These are phyloP conservation scores for Pantherophis guttatus DNA, from an alignment of 2,113 vertebrate species.

Conservation along the genomic window DNA sequence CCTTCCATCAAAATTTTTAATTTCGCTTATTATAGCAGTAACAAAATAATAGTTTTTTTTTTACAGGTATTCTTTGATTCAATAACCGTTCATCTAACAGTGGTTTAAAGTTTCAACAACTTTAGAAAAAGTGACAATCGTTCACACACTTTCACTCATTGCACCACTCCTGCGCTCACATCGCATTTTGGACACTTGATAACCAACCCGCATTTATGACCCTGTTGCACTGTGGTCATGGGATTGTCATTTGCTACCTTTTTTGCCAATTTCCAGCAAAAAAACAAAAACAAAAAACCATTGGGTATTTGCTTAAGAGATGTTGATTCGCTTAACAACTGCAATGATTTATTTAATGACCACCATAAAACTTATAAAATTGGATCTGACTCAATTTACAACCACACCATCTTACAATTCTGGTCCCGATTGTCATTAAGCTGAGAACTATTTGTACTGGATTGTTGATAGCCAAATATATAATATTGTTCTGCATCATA, in stretches of 20 bases:
- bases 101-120: not conserved
- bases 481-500: not conserved
- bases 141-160: not conserved
- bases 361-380: not conserved
- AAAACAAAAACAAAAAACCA: not conserved
- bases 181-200: not conserved
- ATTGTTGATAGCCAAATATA: not conserved
- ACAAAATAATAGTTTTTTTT: not conserved
- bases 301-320: not conserved
- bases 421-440: not conserved
- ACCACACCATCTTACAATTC: not conserved
- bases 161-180: not conserved
- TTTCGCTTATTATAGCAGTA: not conserved
- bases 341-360: not conserved
- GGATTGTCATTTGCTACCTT: not conserved
- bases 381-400: not conserved
- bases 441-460: not conserved
- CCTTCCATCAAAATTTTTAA: not conserved
- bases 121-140: not conserved
- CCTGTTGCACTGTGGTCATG: not conserved
- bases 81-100: not conserved
- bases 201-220: not conserved
- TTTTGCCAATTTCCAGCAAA: not conserved
- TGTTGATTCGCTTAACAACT: not conserved
- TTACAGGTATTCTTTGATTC: not conserved